These are phyloP conservation scores for Ephydatia muelleri DNA, from an alignment of 37 sponge, comb jelly and placozoan genomes.

Conservation along the genomic window DNA sequence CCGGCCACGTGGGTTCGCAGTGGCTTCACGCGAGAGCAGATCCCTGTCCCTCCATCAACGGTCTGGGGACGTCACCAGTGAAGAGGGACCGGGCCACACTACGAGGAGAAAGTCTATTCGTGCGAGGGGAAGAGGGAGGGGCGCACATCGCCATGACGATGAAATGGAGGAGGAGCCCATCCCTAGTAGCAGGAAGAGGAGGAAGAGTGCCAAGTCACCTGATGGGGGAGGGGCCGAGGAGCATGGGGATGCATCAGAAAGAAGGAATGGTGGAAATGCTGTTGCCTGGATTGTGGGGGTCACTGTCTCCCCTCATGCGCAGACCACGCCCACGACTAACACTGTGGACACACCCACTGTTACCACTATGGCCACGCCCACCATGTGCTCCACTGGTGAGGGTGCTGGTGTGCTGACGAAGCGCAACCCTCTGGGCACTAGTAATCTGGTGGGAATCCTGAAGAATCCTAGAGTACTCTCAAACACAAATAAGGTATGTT, in stretches of 20 bases:
- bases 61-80: too few species aligned
- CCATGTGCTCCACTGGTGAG: too few species aligned
- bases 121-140: not conserved
- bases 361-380: too few species aligned
- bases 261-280: not conserved
- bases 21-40: too few species aligned
- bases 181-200: too few species aligned
- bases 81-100: too few species aligned
- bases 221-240: not conserved
- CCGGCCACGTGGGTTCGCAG: too few species aligned
- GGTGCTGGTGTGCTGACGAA: not conserved
- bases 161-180: not conserved
- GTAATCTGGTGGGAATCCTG: not conserved
- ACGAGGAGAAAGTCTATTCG: too few species aligned
- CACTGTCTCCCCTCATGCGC: not conserved
- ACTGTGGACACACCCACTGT: too few species aligned
- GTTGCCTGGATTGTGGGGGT: not conserved
- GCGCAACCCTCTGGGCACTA: not conserved
- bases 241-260: not conserved
- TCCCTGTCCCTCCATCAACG: too few species aligned
- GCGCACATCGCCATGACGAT: not conserved
- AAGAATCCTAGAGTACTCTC: not conserved
- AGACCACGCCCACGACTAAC: too few species aligned
- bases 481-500: not conserved
- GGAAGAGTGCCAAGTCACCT: not conserved